Percentiles rank a stretch among this genome's conserved stretches.
Conservation (phyloP, 1,140 invertebrate genomes). For the Cardiocondyla obscurior region DNA sequence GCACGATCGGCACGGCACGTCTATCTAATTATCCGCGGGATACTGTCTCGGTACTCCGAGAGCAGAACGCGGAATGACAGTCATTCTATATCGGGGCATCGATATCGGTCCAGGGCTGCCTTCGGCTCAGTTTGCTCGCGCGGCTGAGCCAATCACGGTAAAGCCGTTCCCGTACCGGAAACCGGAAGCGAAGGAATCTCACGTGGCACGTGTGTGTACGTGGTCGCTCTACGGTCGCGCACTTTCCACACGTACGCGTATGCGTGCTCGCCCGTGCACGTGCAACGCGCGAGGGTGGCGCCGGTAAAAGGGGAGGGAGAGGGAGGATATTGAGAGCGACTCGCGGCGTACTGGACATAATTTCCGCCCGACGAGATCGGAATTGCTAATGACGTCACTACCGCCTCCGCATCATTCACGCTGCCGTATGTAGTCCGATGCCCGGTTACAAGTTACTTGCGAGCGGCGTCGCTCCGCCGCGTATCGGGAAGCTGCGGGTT, state of each 20-base stretch:
- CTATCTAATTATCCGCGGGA: slow-evolving; percentile 64
- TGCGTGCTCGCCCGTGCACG: slow-evolving; percentile 26
- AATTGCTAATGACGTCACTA: slow-evolving; percentile 85
- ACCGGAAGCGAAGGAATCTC: slow-evolving; percentile 83
- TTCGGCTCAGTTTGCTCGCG: slow-evolving; percentile 60
- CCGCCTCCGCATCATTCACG: slow-evolving; percentile 82
- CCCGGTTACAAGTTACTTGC: slow-evolving; percentile 71
- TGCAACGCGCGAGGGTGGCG: slow-evolving; percentile 48
- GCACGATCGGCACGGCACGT: neutral
- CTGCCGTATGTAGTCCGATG: slow-evolving; percentile 57
- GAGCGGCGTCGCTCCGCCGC: slow-evolving; percentile 27
- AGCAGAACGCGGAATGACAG: slow-evolving; percentile 61
- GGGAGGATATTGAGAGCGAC: slow-evolving; percentile 84
- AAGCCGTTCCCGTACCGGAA: slow-evolving; percentile 79
- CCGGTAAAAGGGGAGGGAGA: slow-evolving; percentile 57
- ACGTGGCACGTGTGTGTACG: slow-evolving; percentile 65
- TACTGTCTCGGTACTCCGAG: slow-evolving; percentile 40
- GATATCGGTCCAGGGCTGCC: slow-evolving; percentile 66
- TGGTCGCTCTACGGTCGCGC: slow-evolving; percentile 19
- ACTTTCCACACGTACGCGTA: slow-evolving; percentile 17
- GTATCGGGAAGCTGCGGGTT: slow-evolving; percentile 54
- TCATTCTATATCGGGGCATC: slow-evolving; percentile 69
- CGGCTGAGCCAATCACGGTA: slow-evolving; percentile 76
- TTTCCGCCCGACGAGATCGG: slow-evolving; percentile 85
- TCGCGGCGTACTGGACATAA: slow-evolving; percentile 84